phyloP scores from a whole-genome alignment of 2,888 invertebrate genomes.

The Trichacis sp. region DNA sequence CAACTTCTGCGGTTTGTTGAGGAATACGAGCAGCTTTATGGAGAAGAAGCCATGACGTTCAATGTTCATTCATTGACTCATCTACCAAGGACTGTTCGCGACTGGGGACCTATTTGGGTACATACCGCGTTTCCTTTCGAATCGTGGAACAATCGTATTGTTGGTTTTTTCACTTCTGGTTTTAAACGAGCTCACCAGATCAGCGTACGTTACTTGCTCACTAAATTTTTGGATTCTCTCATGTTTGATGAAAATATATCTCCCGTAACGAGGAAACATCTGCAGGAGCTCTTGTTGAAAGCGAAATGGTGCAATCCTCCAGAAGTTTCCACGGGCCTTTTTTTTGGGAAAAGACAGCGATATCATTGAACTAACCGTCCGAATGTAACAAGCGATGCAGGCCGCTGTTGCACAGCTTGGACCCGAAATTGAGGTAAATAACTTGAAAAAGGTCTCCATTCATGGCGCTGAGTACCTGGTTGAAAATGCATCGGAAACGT shows the following conservation, averaged over 20 bases:
- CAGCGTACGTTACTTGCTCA: neutral
- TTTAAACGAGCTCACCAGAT: constrained; percentile 1
- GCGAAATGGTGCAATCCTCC: constrained; percentile 5
- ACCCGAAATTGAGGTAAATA: too few relatives aligned
- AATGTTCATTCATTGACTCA: neutral
- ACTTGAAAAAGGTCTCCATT: too few relatives aligned
- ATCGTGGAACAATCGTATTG: constrained; percentile 9
- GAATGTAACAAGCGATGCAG: too few relatives aligned
- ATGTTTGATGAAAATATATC: neutral
- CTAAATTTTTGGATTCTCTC: neutral
- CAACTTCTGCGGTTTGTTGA: neutral
- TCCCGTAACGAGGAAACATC: neutral
- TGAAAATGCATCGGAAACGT: too few relatives aligned
- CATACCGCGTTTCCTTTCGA: constrained; percentile 7
- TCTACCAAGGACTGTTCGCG: neutral
- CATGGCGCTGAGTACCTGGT: too few relatives aligned
- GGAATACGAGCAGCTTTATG: neutral
- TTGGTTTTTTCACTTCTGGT: neutral
- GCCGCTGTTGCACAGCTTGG: too few relatives aligned
- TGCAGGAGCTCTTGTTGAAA: neutral
- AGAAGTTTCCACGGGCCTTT: constrained; percentile 3
- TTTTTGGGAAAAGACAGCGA: too few relatives aligned
- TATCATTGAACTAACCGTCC: too few relatives aligned
- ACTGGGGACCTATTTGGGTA: constrained; percentile 9
- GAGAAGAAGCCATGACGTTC: neutral